A percentile compares a stretch with the other conserved stretches of the same genome.
These are phyloP conservation scores for Drosophila melanocephala DNA, from an alignment of 2,888 invertebrate species.

Conservation along the genomic window DNA sequence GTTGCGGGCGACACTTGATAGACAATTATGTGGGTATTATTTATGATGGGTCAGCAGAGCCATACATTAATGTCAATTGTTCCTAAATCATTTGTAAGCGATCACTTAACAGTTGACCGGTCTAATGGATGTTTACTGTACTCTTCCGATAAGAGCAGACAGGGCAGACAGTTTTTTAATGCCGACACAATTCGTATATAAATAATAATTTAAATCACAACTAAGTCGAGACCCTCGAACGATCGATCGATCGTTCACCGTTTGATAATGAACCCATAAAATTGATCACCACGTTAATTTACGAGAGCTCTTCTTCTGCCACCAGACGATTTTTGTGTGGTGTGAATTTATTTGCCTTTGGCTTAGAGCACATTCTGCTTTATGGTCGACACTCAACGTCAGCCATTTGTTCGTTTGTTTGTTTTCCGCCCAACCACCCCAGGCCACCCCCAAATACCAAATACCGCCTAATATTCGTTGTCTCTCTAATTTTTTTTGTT, in stretches of 20 bases:
- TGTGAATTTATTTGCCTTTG: conserved; percentile 41
- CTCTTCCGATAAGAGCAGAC: conserved; percentile 36
- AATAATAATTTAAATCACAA: conserved; percentile 75
- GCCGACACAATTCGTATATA: conserved; percentile 47
- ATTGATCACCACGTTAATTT: conserved; percentile 79
- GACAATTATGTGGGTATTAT: conserved; percentile 64
- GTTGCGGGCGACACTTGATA: conserved; percentile 41
- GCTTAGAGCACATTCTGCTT: conserved; percentile 64
- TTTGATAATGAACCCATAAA: conserved; percentile 79
- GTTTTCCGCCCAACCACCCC: not conserved
- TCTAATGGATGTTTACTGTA: conserved; percentile 54
- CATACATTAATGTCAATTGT: conserved; percentile 74
- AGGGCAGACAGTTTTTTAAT: conserved; percentile 9
- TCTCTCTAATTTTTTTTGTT: conserved; percentile 43
- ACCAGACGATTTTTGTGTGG: not conserved
- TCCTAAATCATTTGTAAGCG: conserved; percentile 54
- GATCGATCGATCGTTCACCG: conserved; percentile 66
- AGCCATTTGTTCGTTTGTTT: conserved; percentile 15
- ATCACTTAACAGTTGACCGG: conserved; percentile 35
- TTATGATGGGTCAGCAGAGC: conserved; percentile 40
- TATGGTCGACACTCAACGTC: conserved; percentile 44
- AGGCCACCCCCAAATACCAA: not conserved
- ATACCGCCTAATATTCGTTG: conserved; percentile 21
- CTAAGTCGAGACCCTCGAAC: conserved; percentile 66
- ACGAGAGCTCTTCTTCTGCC: conserved; percentile 2